phyloP scores from a whole-genome alignment of 2,888 invertebrate genomes.

The Liopterus haemorrhoidalis region DNA sequence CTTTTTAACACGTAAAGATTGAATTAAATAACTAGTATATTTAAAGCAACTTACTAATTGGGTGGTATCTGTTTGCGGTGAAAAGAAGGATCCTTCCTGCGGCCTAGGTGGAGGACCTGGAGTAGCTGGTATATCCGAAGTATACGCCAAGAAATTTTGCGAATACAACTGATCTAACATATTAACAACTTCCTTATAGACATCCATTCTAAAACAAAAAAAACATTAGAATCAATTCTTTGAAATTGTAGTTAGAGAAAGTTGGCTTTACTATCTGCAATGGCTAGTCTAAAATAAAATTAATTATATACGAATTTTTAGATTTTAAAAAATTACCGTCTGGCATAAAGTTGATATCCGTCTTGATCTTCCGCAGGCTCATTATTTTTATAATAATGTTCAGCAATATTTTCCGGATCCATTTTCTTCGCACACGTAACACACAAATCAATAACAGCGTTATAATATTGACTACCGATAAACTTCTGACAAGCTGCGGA shows the following conservation, averaged over 20 bases:
- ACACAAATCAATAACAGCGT: conserved; percentile 84
- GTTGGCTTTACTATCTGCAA: not conserved
- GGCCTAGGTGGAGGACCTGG: conserved; percentile 39
- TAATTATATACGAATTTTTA: not conserved
- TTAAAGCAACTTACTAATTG: conserved; percentile 13
- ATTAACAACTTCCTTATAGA: conserved; percentile 79
- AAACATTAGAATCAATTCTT: conserved; percentile 8
- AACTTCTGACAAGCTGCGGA: conserved; percentile 80
- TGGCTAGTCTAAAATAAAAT: not conserved
- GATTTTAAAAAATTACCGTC: conserved; percentile 22
- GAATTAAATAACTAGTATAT: not conserved
- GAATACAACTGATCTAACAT: conserved; percentile 67
- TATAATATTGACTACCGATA: conserved; percentile 71
- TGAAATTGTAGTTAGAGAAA: conserved; percentile 5
- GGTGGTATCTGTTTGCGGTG: conserved; percentile 14
- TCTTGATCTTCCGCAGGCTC: conserved; percentile 78
- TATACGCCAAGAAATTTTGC: conserved; percentile 42
- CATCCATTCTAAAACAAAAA: conserved; percentile 63
- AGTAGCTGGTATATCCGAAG: conserved; percentile 42
- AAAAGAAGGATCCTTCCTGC: conserved; percentile 10
- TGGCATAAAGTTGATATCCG: conserved; percentile 61
- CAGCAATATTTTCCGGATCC: conserved; percentile 84
- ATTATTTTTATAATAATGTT: conserved; percentile 80
- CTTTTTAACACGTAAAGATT: too few relatives aligned
- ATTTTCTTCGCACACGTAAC: conserved; percentile 75